A percentile compares a stretch with the other conserved stretches of the same genome.
Conservation (phyloP, 2,797 vertebrate species). For the Huso huso region DNA sequence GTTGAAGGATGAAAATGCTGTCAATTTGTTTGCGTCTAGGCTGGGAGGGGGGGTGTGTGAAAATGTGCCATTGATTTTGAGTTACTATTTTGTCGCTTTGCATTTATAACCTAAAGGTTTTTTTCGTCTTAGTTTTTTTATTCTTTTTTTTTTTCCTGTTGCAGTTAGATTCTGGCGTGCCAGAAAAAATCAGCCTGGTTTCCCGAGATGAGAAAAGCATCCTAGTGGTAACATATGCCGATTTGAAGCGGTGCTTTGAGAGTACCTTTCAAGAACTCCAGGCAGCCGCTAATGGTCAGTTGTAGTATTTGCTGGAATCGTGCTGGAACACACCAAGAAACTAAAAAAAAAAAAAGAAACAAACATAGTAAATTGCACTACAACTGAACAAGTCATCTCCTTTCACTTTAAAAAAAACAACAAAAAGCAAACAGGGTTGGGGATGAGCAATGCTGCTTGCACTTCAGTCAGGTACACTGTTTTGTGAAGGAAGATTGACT, state of each 20-base stretch:
- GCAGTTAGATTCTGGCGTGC: conserved; percentile 93
- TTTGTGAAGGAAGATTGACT: conserved; percentile 83
- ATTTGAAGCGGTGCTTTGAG: conserved; percentile 98
- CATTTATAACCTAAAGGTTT: too few species aligned
- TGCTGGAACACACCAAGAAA: conserved; percentile 57
- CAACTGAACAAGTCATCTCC: conserved; percentile 74
- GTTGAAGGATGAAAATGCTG: too few species aligned
- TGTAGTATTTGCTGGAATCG: conserved; percentile 78
- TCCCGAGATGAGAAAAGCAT: conserved; percentile 98
- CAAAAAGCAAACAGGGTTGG: conserved; percentile 53
- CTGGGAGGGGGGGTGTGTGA: too few species aligned
- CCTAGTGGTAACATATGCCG: conserved; percentile 96
- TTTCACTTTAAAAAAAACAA: conserved; percentile 40
- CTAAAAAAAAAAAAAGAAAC: conserved; percentile 36
- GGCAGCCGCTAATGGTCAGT: conserved; percentile 83
- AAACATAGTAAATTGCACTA: conserved; percentile 84
- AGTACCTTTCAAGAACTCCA: conserved; percentile 99
- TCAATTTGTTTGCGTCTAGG: too few species aligned
- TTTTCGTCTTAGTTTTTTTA: conserved; percentile 1
- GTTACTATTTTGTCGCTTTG: too few species aligned
- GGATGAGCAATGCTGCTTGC: conserved; percentile 73
- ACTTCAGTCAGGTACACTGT: conserved; percentile 96
- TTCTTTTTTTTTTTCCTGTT: conserved; percentile 44
- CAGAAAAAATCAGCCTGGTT: conserved; percentile 97
- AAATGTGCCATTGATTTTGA: too few species aligned